Evolutionary conservation across 2,797 vertebrate genomes (phyloP).

Genomic region (Poecilia wingei): DNA sequence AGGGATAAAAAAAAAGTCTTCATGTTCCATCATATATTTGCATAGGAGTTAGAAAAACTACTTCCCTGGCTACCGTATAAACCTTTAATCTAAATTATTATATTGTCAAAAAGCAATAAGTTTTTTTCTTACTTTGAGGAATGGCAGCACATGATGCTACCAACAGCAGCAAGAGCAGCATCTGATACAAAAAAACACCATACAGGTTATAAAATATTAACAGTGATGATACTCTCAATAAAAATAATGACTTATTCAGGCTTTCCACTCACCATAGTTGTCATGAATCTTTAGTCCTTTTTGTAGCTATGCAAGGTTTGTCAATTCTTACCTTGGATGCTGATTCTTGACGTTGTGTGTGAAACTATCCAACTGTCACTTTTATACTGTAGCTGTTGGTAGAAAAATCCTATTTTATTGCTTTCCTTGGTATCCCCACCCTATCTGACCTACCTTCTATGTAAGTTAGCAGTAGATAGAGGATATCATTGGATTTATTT

Average conservation of each 20-base stretch:
- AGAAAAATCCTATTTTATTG: too few species aligned
- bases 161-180: not conserved
- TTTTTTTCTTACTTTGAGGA: not conserved
- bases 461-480: too few species aligned
- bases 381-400: too few species aligned
- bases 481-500: not conserved
- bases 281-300: not conserved
- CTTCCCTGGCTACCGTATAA: not conserved
- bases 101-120: too few species aligned
- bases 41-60: too few species aligned
- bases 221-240: not conserved
- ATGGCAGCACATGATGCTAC: not conserved
- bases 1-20: too few species aligned
- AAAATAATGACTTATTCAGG: not conserved
- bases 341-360: too few species aligned
- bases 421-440: not conserved
- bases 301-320: not conserved
- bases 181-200: not conserved
- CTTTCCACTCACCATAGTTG: not conserved
- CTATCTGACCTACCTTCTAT: not conserved
- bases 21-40: too few species aligned
- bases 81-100: not conserved
- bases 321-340: not conserved
- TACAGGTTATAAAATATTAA: not conserved
- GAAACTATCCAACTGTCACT: too few species aligned